A percentile compares a stretch with the other conserved stretches of the same genome.
These are phyloP conservation scores for Andrena camellia DNA, from an alignment of 2,888 invertebrate genomes.

Conservation along the genomic window DNA sequence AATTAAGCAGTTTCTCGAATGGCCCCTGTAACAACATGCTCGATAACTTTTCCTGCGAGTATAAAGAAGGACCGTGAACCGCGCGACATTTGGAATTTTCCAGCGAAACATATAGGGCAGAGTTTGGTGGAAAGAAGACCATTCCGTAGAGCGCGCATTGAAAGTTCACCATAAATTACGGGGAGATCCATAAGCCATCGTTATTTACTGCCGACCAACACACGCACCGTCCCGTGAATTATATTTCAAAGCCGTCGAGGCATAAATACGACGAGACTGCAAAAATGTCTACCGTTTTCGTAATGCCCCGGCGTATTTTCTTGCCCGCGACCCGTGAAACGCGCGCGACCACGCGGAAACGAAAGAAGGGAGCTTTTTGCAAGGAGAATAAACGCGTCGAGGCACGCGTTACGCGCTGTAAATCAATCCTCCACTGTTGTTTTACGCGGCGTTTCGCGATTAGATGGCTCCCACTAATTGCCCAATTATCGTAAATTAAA, in stretches of 20 bases:
- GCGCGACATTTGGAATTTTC: not conserved
- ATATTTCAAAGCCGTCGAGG: conserved; percentile 30
- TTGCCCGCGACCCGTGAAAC: not conserved
- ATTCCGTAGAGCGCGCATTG: conserved; percentile 7
- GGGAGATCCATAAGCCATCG: conserved; percentile 35
- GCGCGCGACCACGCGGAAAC: not conserved
- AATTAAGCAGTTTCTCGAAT: too few species aligned
- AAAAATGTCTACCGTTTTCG: conserved; percentile 24
- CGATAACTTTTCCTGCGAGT: not conserved
- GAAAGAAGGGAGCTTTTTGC: not conserved
- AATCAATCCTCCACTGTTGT: conserved; percentile 42
- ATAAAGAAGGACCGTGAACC: not conserved
- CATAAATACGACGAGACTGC: conserved; percentile 40
- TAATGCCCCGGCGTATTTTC: conserved; percentile 1
- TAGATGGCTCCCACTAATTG: conserved; percentile 36
- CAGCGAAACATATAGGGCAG: not conserved
- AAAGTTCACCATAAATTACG: conserved; percentile 35
- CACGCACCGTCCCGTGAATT: conserved; percentile 34
- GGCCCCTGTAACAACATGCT: too few species aligned
- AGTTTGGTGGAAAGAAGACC: conserved; percentile 3
- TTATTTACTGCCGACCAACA: conserved; percentile 38
- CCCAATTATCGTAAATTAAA: conserved; percentile 49
- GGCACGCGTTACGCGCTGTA: conserved; percentile 13
- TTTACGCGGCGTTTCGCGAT: conserved; percentile 32
- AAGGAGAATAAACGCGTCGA: not conserved